Evolutionary conservation across 2,888 invertebrate genomes (phyloP), one percentile per base, ranked within the genome.

Genomic region (Bembecia ichneumoniformis): DNA sequence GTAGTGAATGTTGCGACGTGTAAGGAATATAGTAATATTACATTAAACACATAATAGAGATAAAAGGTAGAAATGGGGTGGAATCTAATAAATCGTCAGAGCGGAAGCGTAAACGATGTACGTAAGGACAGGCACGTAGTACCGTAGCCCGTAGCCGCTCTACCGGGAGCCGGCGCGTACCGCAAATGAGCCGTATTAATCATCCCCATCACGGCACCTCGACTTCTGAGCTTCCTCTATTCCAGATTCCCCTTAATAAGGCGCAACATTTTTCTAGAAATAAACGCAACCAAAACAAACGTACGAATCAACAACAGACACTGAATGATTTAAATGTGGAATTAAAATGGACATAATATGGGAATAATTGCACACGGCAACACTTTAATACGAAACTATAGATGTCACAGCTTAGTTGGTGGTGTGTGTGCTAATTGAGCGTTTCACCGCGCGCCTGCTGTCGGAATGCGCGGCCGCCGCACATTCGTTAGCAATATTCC

Each of bases 111-210:
- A 83, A 82, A 83, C 81, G 84, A 81, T 78, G 80, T 78, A 82
- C 78, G 77, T 71, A 67, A 70, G 77, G 77, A 71, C 76, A 70
- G 69, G 81, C 82, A 82, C 83, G 84, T 84, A 81, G 76, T 75
- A 64, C 57, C 71, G 73, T 69, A 72, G 65, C 62, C 60, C 63
- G 63, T 65, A 68, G 66, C 66, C 64, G 60, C 56, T 58, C 58
- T 57, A 54, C 52, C 55, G 52, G 28, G 56, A 50, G 58, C 67
- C 66, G 58, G 62, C 67, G 74, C 74, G 76, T 69, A 71, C 81
- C 82, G 72, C 82, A 86, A 86, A 86, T 86, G 86, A 86, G 83
- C 77, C 71, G 73, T 82, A 86, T 86, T 84, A 86, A 86, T 86
- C 86, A 86, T 84, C 73, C 68, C 66, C 81, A 80, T 82, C 79